Conservation (phyloP, 2,888 invertebrate genomes). For the Drosophila austrosaltans region DNA sequence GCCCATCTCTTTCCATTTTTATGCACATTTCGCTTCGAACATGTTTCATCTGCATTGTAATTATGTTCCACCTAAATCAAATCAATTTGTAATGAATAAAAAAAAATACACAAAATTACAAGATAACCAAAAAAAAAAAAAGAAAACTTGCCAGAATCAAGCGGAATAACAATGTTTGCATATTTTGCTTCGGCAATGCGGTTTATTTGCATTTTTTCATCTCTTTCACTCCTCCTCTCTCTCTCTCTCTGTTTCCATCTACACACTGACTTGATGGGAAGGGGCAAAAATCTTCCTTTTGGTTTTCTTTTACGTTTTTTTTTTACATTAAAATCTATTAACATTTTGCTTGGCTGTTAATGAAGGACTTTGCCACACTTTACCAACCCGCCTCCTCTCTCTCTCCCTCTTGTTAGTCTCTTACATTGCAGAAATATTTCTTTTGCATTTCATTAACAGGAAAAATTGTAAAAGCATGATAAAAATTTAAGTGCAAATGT, state of each 20-base stretch:
- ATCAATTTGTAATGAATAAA: conserved; percentile 66
- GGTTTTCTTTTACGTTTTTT: conserved; percentile 15
- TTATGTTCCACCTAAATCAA: conserved; percentile 71
- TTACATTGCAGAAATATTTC: conserved; percentile 38
- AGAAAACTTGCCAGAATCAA: conserved; percentile 29
- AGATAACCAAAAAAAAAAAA: conserved; percentile 25
- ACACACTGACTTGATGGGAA: background rate
- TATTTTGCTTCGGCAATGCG: conserved; percentile 55
- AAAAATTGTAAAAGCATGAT: conserved; percentile 31
- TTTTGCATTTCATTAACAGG: conserved; percentile 53
- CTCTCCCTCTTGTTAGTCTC: background rate
- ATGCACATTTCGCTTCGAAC: conserved; percentile 27
- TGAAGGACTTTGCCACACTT: conserved; percentile 47
- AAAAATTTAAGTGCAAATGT: conserved; percentile 58
- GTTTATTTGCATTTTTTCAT: conserved; percentile 23
- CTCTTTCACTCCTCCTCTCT: too few species aligned
- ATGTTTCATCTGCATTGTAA: conserved; percentile 72
- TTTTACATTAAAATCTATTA: conserved; percentile 66
- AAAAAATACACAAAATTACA: conserved; percentile 31
- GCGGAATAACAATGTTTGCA: conserved; percentile 51
- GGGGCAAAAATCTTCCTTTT: background rate
- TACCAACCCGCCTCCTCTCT: background rate
- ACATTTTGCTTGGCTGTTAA: conserved; percentile 65
- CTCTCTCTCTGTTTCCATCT: background rate
- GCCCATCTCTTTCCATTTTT: background rate